Evolutionary conservation across 1,140 invertebrate genomes (phyloP), one percentile per base, ranked within the genome.

Genomic region (Hydropsyche tenuis): DNA sequence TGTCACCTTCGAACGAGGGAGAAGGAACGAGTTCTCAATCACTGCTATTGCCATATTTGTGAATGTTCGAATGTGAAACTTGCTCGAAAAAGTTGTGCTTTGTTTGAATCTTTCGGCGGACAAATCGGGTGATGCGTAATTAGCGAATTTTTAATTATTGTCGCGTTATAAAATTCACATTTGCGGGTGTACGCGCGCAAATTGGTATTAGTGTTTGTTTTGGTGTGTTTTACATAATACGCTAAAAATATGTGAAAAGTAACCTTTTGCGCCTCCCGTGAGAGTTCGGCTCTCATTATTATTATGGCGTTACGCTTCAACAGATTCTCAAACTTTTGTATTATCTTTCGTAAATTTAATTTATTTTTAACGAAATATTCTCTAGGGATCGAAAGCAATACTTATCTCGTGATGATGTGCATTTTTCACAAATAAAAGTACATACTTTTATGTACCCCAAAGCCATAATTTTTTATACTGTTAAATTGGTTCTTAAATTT

Each of bases 1-100:
- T 73, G 71, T 73, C 71, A 37, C 62, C n/a, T 27, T 22, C 37
- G 37, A 53, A n/a, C 27, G 14, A 42, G 71, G 45, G 48, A 65
- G 46, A 64, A 72, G 43, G 62, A 56, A 72, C 56, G 30, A 37
- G 9, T 37, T 37, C 30, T 37, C 30, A 70, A 70, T 70, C 68
- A 70, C 48, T 1, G 48, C 37, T 56, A 70, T 70, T 70, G 27
- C 48, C 20, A 56, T 18, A 22, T 48, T n/a, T 16, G 14, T 14
- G 45, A 48, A 16, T 7, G 16, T 48, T 16, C 45, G n/a, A n/a
- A n/a, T n/a, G 16, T 14, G 12, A 48, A n/a, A 48, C n/a, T n/a
- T n/a, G n/a, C n/a, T n/a, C n/a, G n/a, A n/a, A n/a, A n/a, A n/a
- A n/a, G n/a, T n/a, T n/a, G n/a, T n/a, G n/a, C n/a, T n/a, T n/a